Conservation (phyloP, 2,888 invertebrate genomes). For the Athalia cordata region DNA sequence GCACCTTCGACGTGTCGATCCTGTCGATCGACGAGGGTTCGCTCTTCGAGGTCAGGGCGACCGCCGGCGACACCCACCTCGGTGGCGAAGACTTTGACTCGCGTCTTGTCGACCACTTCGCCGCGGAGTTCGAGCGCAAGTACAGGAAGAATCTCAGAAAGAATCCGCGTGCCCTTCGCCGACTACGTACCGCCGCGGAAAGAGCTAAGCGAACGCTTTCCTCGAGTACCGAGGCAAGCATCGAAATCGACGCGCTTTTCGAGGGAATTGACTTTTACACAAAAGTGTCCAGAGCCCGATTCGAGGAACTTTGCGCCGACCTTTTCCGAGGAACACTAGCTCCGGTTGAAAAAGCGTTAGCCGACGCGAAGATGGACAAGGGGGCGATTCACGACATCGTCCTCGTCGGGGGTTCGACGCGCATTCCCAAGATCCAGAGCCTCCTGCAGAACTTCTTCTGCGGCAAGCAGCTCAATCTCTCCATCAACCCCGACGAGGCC, state of each 20-base stretch:
- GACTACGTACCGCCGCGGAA: constrained; percentile 94
- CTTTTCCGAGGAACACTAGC: constrained; percentile 97
- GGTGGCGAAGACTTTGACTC: constrained; percentile 97
- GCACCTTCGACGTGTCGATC: constrained; percentile 96
- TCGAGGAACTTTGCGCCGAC: constrained; percentile 97
- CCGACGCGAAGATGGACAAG: constrained; percentile 98
- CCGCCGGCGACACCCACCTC: constrained; percentile 96
- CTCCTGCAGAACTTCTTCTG: constrained; percentile 97
- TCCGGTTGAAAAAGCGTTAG: constrained; percentile 96
- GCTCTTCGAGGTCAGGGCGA: constrained; percentile 94
- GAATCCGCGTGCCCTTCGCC: constrained; percentile 93
- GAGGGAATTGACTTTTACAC: constrained; percentile 98
- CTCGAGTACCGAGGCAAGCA: constrained; percentile 91
- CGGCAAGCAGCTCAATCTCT: constrained; percentile 96
- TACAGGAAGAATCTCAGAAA: constrained; percentile 91
- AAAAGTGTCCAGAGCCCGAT: constrained; percentile 94
- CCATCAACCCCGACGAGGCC: constrained; percentile 98
- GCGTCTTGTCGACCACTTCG: constrained; percentile 92
- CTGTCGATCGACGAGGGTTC: constrained; percentile 93
- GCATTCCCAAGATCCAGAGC: constrained; percentile 98
- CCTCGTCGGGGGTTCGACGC: constrained; percentile 95
- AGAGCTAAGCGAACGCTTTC: constrained; percentile 91
- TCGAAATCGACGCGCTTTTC: constrained; percentile 96
- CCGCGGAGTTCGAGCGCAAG: constrained; percentile 93
- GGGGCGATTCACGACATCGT: constrained; percentile 92